A percentile compares a stretch with the other conserved stretches of the same genome.
Evolutionary conservation across 1,140 invertebrate genomes (phyloP).

Genomic region (Drosophila azteca): DNA sequence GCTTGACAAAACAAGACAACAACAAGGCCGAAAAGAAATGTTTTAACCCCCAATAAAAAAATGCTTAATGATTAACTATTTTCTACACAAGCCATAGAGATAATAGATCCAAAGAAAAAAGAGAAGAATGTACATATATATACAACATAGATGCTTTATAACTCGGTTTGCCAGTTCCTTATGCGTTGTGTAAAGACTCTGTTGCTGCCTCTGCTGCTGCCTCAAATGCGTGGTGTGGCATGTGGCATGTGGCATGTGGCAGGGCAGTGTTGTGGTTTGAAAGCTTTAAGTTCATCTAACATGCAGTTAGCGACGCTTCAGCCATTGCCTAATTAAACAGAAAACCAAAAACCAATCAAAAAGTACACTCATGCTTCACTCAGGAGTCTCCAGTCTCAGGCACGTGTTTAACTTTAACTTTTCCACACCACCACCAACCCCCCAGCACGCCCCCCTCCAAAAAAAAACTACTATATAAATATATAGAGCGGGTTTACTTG

Average conservation of each 20-base stretch:
- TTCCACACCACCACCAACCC: conserved; percentile 1
- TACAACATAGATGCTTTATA: conserved; percentile 42
- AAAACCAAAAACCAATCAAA: conserved; percentile 29
- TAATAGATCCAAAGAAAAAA: conserved; percentile 20
- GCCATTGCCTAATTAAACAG: conserved; percentile 58
- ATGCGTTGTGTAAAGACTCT: conserved; percentile 57
- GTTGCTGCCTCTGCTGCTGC: conserved; percentile 7
- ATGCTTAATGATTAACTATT: conserved; percentile 40
- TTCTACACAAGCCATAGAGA: conserved; percentile 44
- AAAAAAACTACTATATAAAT: conserved; percentile 5
- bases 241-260: conserved; percentile 8
- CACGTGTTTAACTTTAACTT: conserved; percentile 64
- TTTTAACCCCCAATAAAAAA: conserved; percentile 28
- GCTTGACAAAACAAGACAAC: conserved; percentile 47
- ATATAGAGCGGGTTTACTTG: conserved; percentile 14
- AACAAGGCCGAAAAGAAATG: conserved; percentile 11
- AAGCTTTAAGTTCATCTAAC: conserved; percentile 60
- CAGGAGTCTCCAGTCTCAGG: conserved; percentile 26
- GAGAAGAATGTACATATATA: no score
- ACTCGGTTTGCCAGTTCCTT: conserved; percentile 74
- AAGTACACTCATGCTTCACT: conserved; percentile 35
- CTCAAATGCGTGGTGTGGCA: conserved; percentile 1
- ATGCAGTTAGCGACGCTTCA: conserved; percentile 33
- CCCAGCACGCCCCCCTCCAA: no score
- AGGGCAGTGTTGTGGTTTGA: conserved; percentile 18